Evolutionary conservation across 2,797 vertebrate genomes (phyloP).

Genomic region (Urosaurus nigricauda): DNA sequence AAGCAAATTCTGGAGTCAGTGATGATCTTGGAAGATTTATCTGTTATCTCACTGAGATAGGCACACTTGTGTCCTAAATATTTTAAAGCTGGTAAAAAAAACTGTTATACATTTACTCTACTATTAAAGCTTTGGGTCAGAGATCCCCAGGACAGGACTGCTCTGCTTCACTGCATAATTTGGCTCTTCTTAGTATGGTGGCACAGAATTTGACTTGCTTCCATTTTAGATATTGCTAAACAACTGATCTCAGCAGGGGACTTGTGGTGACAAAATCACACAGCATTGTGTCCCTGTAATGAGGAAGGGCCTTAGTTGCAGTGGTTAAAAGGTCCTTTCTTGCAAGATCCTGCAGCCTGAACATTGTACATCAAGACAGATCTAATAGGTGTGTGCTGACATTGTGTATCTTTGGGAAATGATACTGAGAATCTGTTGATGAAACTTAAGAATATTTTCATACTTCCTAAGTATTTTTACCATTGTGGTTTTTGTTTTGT

Average conservation of each 20-base stretch:
- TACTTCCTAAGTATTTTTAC: not conserved
- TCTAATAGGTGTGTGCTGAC: not conserved
- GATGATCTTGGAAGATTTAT: too few species aligned
- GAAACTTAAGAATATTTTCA: constrained; percentile 2
- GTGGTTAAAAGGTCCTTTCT: not conserved
- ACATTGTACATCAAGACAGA: not conserved
- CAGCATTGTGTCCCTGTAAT: too few species aligned
- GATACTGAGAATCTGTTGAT: not conserved
- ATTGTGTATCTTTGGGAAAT: not conserved
- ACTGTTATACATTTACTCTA: not conserved
- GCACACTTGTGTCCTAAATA: too few species aligned
- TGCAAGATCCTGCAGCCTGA: not conserved
- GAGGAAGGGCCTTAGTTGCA: not conserved
- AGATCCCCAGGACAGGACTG: not conserved
- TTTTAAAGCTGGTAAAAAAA: too few species aligned
- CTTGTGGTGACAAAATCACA: not conserved
- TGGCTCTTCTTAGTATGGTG: not conserved
- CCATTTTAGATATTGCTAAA: not conserved
- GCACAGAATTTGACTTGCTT: not conserved
- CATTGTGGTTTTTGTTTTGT: too few species aligned
- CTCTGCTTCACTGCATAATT: not conserved
- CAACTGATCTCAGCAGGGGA: not conserved
- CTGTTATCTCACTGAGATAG: too few species aligned
- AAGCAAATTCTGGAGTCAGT: too few species aligned
- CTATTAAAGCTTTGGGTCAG: not conserved